Conservation (phyloP, 2,888 invertebrate genomes). For the Chymomyza fuscimana region DNA sequence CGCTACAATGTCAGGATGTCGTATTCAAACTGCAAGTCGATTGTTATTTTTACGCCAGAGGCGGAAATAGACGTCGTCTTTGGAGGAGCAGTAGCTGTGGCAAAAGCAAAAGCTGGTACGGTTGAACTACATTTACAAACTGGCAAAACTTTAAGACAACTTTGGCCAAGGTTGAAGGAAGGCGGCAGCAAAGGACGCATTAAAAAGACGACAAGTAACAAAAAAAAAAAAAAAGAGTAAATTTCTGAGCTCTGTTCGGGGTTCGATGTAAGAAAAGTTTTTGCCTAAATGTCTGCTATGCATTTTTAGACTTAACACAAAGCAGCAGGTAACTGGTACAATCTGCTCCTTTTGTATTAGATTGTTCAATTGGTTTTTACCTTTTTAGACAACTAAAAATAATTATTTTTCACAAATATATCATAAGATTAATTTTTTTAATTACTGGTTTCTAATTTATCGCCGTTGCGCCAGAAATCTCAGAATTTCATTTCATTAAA, state of each 20-base stretch:
- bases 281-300: slow-evolving; percentile 1
- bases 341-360: background rate
- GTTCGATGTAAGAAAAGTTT: slow-evolving; percentile 37
- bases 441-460: too few relatives aligned
- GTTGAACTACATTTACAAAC: slow-evolving; percentile 10
- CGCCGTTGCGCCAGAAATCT: too few relatives aligned
- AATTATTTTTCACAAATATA: too few relatives aligned
- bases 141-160: slow-evolving; percentile 57
- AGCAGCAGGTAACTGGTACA: background rate
- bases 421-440: too few relatives aligned
- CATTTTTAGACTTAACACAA: background rate
- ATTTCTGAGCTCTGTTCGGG: slow-evolving; percentile 6
- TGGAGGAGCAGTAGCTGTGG: background rate
- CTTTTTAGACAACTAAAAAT: too few relatives aligned
- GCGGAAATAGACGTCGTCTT: slow-evolving; percentile 60
- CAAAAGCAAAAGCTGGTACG: background rate
- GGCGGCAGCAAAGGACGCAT: slow-evolving; percentile 33
- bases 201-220: slow-evolving; percentile 16
- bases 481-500: too few relatives aligned
- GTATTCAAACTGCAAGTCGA: slow-evolving; percentile 64
- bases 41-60: slow-evolving; percentile 70
- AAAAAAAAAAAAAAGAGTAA: slow-evolving; percentile 14
- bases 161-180: slow-evolving; percentile 37
- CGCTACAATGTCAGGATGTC: background rate
- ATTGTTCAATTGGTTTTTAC: background rate